Evolutionary conservation across 2,888 invertebrate genomes (phyloP).

Genomic region (Cerastis leucographa): DNA sequence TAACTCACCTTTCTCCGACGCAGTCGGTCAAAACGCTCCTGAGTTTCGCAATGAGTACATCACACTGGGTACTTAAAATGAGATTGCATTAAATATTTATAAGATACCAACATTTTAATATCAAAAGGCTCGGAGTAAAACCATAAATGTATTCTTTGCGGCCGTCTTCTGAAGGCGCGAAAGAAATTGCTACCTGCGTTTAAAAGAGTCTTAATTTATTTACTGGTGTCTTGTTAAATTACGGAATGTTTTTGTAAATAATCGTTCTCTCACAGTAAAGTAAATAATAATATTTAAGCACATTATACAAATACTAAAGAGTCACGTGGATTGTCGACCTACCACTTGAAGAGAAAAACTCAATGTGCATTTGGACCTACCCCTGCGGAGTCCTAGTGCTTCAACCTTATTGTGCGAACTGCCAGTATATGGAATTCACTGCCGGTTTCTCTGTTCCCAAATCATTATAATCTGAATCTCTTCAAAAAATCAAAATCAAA

Average conservation of each 20-base stretch:
- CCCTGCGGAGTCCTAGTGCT: not conserved
- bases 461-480: too few relatives aligned
- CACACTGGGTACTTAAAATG: conserved; percentile 75
- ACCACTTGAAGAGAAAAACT: not conserved
- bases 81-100: conserved; percentile 85
- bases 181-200: conserved; percentile 54
- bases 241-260: not conserved
- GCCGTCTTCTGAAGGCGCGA: conserved; percentile 50
- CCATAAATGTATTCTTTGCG: conserved; percentile 74
- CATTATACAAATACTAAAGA: not conserved
- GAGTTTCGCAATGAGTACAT: conserved; percentile 70
- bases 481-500: too few relatives aligned
- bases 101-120: conserved; percentile 82
- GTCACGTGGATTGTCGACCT: not conserved
- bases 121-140: conserved; percentile 79
- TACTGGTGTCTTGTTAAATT: conserved; percentile 6
- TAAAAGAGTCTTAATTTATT: conserved; percentile 48
- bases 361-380: not conserved
- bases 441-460: too few relatives aligned
- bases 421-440: too few relatives aligned
- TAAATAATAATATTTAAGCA: not conserved
- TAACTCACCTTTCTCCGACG: conserved; percentile 29
- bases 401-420: too few relatives aligned
- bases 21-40: conserved; percentile 41
- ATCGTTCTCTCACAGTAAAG: not conserved